Evolutionary conservation across 1,140 invertebrate genomes (phyloP).

Genomic region (Dinoponera quadriceps): DNA sequence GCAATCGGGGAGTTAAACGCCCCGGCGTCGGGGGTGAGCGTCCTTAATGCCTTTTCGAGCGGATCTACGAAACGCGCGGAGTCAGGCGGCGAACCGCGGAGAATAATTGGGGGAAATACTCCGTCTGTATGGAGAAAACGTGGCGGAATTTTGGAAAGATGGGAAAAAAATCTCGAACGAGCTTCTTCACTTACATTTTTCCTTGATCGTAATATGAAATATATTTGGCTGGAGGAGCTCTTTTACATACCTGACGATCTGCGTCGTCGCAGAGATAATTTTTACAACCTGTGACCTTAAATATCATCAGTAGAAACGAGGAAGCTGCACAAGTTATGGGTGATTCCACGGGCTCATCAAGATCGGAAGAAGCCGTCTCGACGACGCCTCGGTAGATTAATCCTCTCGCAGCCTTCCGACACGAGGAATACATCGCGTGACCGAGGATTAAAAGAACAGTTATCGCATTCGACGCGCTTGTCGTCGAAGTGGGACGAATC

Average conservation of each 20-base stretch:
- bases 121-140: too few species aligned
- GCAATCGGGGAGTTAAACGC: conserved; percentile 82
- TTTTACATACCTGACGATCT: too few species aligned
- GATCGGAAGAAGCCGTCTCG: background rate
- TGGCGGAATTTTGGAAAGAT: conserved; percentile 5
- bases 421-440: background rate
- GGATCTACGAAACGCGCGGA: conserved; percentile 48
- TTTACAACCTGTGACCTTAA: too few species aligned
- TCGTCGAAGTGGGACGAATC: conserved; percentile 15
- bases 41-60: conserved; percentile 82
- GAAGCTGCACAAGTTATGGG: background rate
- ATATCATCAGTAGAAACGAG: background rate
- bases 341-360: background rate
- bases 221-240: too few species aligned
- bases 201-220: too few species aligned
- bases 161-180: background rate
- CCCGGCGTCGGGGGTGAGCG: conserved; percentile 66
- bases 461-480: background rate
- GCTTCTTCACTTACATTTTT: background rate
- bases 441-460: conserved; percentile 21
- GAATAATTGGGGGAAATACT: conserved; percentile 35
- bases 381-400: conserved; percentile 8
- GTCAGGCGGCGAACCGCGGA: conserved; percentile 40
- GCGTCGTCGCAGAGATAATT: too few species aligned
- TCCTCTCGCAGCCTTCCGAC: background rate